Evolutionary conservation across 2,888 invertebrate genomes (phyloP), one percentile per base, ranked within the genome.

Genomic region (Dastarcus helophoroides): DNA sequence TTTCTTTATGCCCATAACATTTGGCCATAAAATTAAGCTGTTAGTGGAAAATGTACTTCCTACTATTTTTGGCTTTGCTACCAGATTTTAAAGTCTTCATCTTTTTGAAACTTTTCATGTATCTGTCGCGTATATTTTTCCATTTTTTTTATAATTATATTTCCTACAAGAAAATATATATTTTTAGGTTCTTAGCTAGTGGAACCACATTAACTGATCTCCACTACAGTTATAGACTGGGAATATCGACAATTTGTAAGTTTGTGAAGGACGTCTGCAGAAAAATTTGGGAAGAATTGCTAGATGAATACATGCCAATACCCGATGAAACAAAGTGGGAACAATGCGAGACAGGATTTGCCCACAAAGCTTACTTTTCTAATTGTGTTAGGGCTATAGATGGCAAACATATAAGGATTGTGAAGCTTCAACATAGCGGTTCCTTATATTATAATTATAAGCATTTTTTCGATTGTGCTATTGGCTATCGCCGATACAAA

Each of bases 401-500:
- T n/a, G n/a, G n/a, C n/a, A n/a, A n/a, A n/a, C n/a, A n/a, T n/a
- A n/a, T n/a, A n/a, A n/a, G n/a, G n/a, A n/a, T n/a, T n/a, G n/a
- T n/a, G n/a, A n/a, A n/a, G n/a, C n/a, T n/a, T n/a, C n/a, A n/a
- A n/a, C n/a, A n/a, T n/a, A n/a, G n/a, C n/a, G n/a, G n/a, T n/a
- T n/a, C n/a, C n/a, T n/a, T n/a, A n/a, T n/a, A n/a, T n/a, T n/a
- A n/a, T n/a, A n/a, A n/a, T n/a, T n/a, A n/a, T n/a, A n/a, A n/a
- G n/a, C n/a, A n/a, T n/a, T n/a, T n/a, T n/a, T n/a, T n/a, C n/a
- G n/a, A n/a, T n/a, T n/a, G n/a, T n/a, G 9, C 33, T 40, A 23
- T 24, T 43, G 37, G 41, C 40, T 35, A 40, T 43, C 28, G 42
- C 23, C 21, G 39, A 41, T 40, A 31, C 38, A 32, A 29, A 41